Percentiles rank a stretch among this genome's conserved stretches.
Evolutionary conservation across 2,797 vertebrate genomes (phyloP).

Genomic region (Sphenodon punctatus): DNA sequence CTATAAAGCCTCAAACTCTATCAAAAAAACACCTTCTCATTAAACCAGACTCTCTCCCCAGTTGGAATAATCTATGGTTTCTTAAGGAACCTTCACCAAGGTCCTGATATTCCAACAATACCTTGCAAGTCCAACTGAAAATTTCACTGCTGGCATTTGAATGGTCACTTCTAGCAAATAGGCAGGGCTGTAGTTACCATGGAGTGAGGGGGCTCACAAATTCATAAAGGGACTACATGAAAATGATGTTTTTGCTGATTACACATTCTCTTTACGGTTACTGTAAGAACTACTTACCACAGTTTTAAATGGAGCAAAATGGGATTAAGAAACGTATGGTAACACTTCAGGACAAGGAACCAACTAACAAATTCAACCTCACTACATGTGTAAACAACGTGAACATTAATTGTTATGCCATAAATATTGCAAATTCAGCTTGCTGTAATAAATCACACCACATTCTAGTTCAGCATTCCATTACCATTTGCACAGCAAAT

Average conservation of each 20-base stretch:
- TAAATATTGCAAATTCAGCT: constrained; percentile 51
- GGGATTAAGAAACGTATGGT: not conserved
- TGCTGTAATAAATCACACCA: constrained; percentile 32
- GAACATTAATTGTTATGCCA: constrained; percentile 48
- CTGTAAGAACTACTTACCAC: not conserved
- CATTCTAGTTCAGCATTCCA: constrained; percentile 43
- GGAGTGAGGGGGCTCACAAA: too few species aligned
- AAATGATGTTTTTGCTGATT: not conserved
- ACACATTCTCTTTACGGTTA: not conserved
- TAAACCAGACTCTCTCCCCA: too few species aligned
- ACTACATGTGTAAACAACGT: constrained; percentile 8
- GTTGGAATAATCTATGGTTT: too few species aligned
- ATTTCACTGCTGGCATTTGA: too few species aligned
- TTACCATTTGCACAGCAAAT: constrained; percentile 43
- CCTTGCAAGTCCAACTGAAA: too few species aligned
- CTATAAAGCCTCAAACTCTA: too few species aligned
- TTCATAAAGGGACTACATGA: too few species aligned
- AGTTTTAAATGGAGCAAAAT: not conserved
- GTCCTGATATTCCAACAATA: too few species aligned
- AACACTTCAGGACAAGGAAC: not conserved
- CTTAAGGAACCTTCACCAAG: too few species aligned
- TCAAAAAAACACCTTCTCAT: too few species aligned
- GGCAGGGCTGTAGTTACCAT: too few species aligned
- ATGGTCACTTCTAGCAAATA: too few species aligned
- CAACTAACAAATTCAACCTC: not conserved